Base-by-base conservation (phyloP, 2,113 vertebrate genomes). In the Carassius gibelio region DNA sequence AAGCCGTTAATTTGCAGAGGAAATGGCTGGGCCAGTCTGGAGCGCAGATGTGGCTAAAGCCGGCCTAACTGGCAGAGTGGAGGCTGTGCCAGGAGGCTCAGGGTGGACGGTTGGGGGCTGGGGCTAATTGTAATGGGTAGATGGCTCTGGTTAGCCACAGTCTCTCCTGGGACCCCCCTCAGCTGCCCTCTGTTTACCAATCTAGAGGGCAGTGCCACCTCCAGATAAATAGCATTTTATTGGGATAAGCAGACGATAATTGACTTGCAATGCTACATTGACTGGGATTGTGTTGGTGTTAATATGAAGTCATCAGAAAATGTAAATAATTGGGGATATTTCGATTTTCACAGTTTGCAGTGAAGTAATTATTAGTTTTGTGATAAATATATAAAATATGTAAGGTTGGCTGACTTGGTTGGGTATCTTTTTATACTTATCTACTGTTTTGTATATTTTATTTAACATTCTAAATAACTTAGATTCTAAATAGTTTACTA, bases 1-100 rank as follows among this genome's bases (percentile, higher is more conserved):
- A 97, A 97, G 96, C 95, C 96, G 96, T 98, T 99, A 98, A 98
- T 98, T 98, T 97, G 96, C 96, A 95, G 95, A 95, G 95, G 96
- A 97, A 98, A 98, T 98, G 96, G 96, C 96, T 96, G 94, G 95
- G 93, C 95, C 93, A 95, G 95, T 94, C 95, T 94, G 95, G 92
- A 90, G 94, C 97, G 95, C 98, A 99, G 98, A 98, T 99, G 98
- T 97, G 96, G 95, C 97, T 95, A 96, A 96, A 94, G 91, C 95
- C 82, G 66, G 92, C 92, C 91, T 94, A 95, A 95, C 95, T 95
- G 95, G 81, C 95, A 93, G 95, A 88, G 91, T 93, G 95, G 95
- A 5, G 94, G 95, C 95, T 93, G 93, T 94, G 93, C 95, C 95
- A 96, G 95, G 93, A 95, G 94, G 94, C 95, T 87, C 90, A 57